These are phyloP conservation scores for Lates japonicus DNA, from an alignment of 2,797 vertebrate species.

Conservation along the genomic window DNA sequence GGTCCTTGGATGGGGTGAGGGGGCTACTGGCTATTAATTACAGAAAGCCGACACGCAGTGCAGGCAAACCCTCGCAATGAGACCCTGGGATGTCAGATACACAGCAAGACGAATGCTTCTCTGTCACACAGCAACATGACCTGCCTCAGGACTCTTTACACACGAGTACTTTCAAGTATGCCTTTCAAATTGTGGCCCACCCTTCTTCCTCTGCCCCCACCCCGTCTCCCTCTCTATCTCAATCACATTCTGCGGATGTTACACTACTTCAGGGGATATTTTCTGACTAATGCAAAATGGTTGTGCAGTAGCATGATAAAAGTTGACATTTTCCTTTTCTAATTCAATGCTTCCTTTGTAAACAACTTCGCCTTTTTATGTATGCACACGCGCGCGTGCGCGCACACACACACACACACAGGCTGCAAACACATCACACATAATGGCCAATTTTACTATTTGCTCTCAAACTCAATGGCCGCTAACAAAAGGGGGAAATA, in stretches of 20 bases:
- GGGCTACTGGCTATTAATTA: constrained; percentile 85
- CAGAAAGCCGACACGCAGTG: constrained; percentile 76
- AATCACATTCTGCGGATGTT: constrained; percentile 79
- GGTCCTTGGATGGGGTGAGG: constrained; percentile 74
- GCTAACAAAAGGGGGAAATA: constrained; percentile 82
- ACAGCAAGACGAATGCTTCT: constrained; percentile 76
- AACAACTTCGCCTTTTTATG: constrained; percentile 67
- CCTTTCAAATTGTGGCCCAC: constrained; percentile 73
- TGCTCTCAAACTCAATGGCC: constrained; percentile 61
- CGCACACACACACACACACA: constrained; percentile 23
- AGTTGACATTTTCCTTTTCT: constrained; percentile 83
- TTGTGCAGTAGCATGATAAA: constrained; percentile 79
- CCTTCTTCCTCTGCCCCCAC: constrained; percentile 62
- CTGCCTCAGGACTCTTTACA: constrained; percentile 74
- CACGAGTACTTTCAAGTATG: constrained; percentile 72
- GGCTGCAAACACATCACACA: constrained; percentile 41
- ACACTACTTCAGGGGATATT: constrained; percentile 75
- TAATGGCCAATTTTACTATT: constrained; percentile 79
- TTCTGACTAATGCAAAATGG: constrained; percentile 77
- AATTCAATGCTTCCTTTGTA: constrained; percentile 80
- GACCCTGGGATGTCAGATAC: constrained; percentile 79
- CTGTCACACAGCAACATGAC: constrained; percentile 76
- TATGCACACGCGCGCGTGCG: constrained; percentile 23
- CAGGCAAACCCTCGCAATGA: constrained; percentile 75
- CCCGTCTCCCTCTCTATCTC: constrained; percentile 69